Base-by-base conservation (phyloP, 2,888 invertebrate genomes). In the Nemapogon koenigi region DNA sequence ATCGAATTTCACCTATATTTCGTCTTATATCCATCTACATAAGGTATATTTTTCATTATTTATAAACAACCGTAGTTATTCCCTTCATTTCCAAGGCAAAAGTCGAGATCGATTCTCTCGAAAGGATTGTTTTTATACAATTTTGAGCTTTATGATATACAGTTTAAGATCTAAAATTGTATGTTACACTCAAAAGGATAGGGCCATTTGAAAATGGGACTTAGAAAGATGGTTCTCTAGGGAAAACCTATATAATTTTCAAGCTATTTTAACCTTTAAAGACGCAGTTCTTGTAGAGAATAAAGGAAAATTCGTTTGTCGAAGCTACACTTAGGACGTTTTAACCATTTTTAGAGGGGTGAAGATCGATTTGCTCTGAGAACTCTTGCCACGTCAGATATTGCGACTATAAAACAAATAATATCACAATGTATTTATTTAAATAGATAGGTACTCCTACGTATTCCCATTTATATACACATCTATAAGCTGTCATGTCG, bases 51-150 rank as follows among this genome's bases (percentile, higher is more conserved):
- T n/a, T n/a, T n/a, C n/a, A n/a, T n/a, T n/a, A n/a, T n/a, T n/a
- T n/a, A n/a, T n/a, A n/a, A n/a, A n/a, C n/a, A n/a, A n/a, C n/a
- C n/a, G n/a, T n/a, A n/a, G n/a, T n/a, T n/a, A n/a, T n/a, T n/a
- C n/a, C n/a, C n/a, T n/a, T n/a, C n/a, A n/a, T n/a, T n/a, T n/a
- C n/a, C n/a, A n/a, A n/a, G n/a, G n/a, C n/a, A n/a, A n/a, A n/a
- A n/a, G n/a, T 17, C 46, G 58, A 76, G 76, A 78, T 78, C 78
- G 78, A 78, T 78, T 75, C 75, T 75, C 75, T 72, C 49, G 62
- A 62, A 71, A 53, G 37, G 38, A 15, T 33, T 11, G 16, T 2
- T 15, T 26, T n/a, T 38, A 41, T 36, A 14, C 29, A 2, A 61
- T 56, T 51, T 38, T 42, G 6, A 43, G 42, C 39, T 47, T 25